Conservation (phyloP, 2,797 vertebrate genomes). For the Galaxias olidus region DNA sequence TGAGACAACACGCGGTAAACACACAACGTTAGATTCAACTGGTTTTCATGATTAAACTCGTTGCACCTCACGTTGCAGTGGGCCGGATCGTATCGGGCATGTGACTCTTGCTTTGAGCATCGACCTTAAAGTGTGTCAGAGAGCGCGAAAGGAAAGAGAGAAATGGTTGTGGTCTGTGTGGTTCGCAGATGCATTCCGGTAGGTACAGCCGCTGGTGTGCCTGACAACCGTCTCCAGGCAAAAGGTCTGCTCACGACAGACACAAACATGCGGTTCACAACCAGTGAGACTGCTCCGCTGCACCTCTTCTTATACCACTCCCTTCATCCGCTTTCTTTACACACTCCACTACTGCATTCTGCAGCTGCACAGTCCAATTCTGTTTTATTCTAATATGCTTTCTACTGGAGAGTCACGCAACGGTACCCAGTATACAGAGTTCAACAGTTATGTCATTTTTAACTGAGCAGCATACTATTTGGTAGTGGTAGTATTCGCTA, state of each 20-base stretch:
- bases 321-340: not conserved
- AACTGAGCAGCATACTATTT: too few species aligned
- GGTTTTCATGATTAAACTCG: conserved; percentile 34
- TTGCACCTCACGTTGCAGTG: conserved; percentile 17
- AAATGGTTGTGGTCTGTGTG: conserved; percentile 47
- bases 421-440: too few species aligned
- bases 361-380: not conserved
- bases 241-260: conserved; percentile 24
- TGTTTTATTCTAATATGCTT: not conserved
- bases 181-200: conserved; percentile 69
- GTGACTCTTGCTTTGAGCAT: conserved; percentile 41
- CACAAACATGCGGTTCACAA: conserved; percentile 33
- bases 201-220: conserved; percentile 48
- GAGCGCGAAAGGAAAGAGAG: conserved; percentile 7
- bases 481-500: too few species aligned
- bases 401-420: too few species aligned
- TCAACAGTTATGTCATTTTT: too few species aligned
- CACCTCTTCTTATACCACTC: conserved; percentile 1
- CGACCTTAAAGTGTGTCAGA: conserved; percentile 18
- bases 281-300: conserved; percentile 18
- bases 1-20: too few species aligned
- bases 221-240: conserved; percentile 46
- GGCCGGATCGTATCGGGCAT: conserved; percentile 27
- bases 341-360: not conserved
- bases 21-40: not conserved